These are phyloP conservation scores for Molothrus aeneus DNA, from an alignment of 2,797 vertebrate species.

Conservation along the genomic window DNA sequence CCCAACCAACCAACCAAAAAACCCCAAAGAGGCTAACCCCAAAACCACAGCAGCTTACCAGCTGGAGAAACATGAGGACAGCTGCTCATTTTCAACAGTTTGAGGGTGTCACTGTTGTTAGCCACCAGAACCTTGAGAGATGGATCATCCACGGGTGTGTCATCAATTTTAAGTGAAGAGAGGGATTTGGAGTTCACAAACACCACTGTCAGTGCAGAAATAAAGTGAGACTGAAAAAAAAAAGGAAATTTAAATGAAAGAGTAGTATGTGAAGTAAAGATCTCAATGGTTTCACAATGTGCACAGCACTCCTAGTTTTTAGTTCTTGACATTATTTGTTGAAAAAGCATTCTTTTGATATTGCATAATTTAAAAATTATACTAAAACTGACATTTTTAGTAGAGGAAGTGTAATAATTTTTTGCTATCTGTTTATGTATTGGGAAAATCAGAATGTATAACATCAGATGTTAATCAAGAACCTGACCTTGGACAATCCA, in stretches of 20 bases:
- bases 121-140: slow-evolving; percentile 95
- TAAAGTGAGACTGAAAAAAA: slow-evolving; percentile 91
- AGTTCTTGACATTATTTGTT: background rate
- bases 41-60: slow-evolving; percentile 78
- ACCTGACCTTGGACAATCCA: background rate
- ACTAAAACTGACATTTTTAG: background rate
- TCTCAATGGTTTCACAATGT: background rate
- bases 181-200: slow-evolving; percentile 99
- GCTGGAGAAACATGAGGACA: slow-evolving; percentile 98
- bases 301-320: background rate
- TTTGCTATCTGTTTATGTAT: background rate
- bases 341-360: background rate
- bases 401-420: background rate
- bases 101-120: slow-evolving; percentile 96
- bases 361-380: background rate
- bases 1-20: background rate
- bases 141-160: slow-evolving; percentile 96
- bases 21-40: background rate
- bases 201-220: slow-evolving; percentile 97
- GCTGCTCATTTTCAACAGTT: slow-evolving; percentile 97
- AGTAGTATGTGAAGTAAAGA: background rate
- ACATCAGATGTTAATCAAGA: background rate
- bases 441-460: background rate
- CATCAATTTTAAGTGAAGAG: slow-evolving; percentile 96
- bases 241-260: background rate